Conservation (phyloP, 2,797 vertebrate species). For the Squalus acanthias region DNA sequence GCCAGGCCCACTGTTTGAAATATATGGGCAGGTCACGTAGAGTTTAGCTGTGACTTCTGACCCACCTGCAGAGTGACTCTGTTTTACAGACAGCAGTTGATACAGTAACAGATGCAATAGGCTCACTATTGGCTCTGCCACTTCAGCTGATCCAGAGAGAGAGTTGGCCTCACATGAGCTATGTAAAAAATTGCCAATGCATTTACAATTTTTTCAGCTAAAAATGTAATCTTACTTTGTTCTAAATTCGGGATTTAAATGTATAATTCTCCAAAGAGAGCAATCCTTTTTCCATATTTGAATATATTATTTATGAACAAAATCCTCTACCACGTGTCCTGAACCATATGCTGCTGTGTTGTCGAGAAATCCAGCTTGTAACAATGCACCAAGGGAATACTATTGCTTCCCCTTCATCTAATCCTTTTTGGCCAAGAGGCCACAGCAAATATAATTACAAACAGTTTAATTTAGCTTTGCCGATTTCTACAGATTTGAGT, state of each 20-base stretch:
- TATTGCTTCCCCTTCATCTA: not conserved
- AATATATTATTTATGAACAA: conserved; percentile 14
- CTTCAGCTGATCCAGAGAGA: not conserved
- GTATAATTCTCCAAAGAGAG: not conserved
- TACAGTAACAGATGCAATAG: not conserved
- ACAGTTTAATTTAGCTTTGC: not conserved
- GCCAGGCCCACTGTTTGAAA: not conserved
- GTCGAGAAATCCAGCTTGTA: not conserved
- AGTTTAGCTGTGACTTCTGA: not conserved
- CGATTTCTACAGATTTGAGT: not conserved
- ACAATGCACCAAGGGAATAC: not conserved
- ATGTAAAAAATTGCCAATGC: not conserved
- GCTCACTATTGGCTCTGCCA: not conserved
- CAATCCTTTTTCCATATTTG: not conserved
- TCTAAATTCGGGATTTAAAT: not conserved
- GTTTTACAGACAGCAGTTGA: not conserved
- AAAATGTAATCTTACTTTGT: not conserved
- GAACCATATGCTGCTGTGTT: not conserved
- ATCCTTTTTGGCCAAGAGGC: not conserved
- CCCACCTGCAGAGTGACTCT: no score
- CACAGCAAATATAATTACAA: not conserved
- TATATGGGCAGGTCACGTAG: not conserved
- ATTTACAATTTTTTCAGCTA: not conserved
- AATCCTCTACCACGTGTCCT: not conserved
- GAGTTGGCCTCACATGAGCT: not conserved